Conservation (phyloP, 2,888 invertebrate species). For the Nomada flava region DNA sequence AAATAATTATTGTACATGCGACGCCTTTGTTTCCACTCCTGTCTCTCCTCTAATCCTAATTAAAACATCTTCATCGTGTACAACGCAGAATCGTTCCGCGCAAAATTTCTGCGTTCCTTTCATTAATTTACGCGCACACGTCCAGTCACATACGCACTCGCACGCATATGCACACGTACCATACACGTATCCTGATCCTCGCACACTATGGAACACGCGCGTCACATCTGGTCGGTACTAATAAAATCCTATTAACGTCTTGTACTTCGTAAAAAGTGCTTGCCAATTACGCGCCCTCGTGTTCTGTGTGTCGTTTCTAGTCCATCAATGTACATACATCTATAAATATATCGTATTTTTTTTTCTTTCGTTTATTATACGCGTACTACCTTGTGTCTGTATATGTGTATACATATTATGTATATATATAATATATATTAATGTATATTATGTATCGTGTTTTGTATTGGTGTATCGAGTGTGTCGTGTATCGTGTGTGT, state of each 20-base stretch:
- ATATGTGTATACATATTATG: not conserved
- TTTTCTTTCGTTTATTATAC: constrained; percentile 27
- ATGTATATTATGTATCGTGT: not conserved
- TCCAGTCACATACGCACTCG: not conserved
- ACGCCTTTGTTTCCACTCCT: constrained; percentile 56
- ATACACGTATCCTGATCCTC: constrained; percentile 6
- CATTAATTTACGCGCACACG: not conserved
- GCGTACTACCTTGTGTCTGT: constrained; percentile 10
- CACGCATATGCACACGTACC: constrained; percentile 7
- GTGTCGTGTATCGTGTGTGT: not conserved
- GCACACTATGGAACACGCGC: constrained; percentile 14
- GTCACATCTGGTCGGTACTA: constrained; percentile 42
- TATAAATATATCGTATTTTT: constrained; percentile 51
- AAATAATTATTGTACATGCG: constrained; percentile 69
- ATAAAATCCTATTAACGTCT: constrained; percentile 66
- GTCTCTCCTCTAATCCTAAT: constrained; percentile 39
- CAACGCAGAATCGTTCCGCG: constrained; percentile 9
- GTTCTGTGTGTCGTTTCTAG: constrained; percentile 27
- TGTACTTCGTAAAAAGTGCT: constrained; percentile 73
- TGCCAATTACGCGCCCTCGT: constrained; percentile 67
- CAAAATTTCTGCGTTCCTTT: not conserved
- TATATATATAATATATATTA: too few species aligned
- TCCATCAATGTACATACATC: constrained; percentile 40
- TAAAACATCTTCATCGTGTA: constrained; percentile 13
- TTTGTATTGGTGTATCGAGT: not conserved